phyloP scores from a whole-genome alignment of 2,113 vertebrate species.

The Stictonetta naevosa region DNA sequence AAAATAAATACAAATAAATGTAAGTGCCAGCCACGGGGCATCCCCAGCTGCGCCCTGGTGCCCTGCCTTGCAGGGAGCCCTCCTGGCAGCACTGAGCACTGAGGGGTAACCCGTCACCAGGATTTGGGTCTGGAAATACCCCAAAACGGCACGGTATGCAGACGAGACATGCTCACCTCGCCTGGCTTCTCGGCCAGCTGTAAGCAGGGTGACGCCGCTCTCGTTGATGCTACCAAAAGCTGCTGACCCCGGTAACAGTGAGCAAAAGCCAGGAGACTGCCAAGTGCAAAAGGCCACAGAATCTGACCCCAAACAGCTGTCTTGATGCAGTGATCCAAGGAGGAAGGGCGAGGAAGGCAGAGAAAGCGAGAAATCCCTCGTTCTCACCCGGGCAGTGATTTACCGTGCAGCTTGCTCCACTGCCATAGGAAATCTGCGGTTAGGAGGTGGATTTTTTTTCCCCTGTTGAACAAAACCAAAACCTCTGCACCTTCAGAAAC shows the following conservation, averaged over 20 bases:
- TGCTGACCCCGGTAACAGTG: not conserved
- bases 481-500: not conserved
- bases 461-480: not conserved
- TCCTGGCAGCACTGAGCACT: too few species aligned
- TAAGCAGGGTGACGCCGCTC: too few species aligned
- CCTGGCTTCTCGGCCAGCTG: not conserved
- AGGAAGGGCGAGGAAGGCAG: not conserved
- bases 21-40: too few species aligned
- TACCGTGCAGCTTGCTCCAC: not conserved
- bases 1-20: not conserved
- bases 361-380: not conserved
- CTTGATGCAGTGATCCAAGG: not conserved
- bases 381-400: not conserved
- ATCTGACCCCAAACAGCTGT: not conserved
- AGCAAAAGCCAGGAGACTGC: not conserved
- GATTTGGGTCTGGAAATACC: not conserved
- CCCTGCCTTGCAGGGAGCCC: too few species aligned
- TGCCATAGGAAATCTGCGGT: not conserved
- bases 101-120: too few species aligned
- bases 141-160: not conserved
- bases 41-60: too few species aligned
- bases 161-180: not conserved
- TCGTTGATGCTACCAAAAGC: not conserved
- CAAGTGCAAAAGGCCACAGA: not conserved
- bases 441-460: not conserved